A percentile compares a stretch with the other conserved stretches of the same genome.
Conservation (phyloP, 2,797 vertebrate genomes). For the Hemitrygon akajei region DNA sequence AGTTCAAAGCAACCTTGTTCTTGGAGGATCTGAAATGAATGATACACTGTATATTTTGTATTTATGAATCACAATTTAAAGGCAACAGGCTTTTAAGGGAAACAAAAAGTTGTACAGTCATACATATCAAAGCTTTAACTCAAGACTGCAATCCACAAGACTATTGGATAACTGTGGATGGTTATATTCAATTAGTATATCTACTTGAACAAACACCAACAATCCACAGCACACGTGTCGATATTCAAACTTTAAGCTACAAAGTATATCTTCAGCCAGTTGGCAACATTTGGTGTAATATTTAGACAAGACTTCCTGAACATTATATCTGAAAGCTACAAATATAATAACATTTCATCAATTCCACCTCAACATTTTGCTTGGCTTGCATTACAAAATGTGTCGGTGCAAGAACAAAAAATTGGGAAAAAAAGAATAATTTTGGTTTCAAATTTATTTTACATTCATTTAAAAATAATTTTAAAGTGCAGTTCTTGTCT, state of each 20-base stretch:
- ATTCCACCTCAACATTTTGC: not conserved
- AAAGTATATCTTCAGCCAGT: not conserved
- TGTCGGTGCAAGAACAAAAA: not conserved
- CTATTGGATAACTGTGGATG: not conserved
- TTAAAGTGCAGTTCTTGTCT: not conserved
- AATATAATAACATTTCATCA: not conserved
- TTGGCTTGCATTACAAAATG: not conserved
- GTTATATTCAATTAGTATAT: not conserved
- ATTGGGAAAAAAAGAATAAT: not conserved
- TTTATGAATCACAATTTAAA: not conserved
- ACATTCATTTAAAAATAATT: not conserved
- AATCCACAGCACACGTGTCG: not conserved
- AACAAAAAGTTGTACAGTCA: not conserved
- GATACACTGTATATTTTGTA: not conserved
- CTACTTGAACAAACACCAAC: not conserved
- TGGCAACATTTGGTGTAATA: too few species aligned
- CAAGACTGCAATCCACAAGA: not conserved
- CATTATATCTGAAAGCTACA: not conserved
- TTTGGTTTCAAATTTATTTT: not conserved
- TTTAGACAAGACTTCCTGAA: not conserved
- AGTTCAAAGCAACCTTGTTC: not conserved
- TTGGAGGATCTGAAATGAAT: not conserved
- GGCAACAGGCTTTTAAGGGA: not conserved
- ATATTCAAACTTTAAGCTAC: not conserved
- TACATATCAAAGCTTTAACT: not conserved